Evolutionary conservation across 2,113 vertebrate species (phyloP), one percentile per base, ranked within the genome.

Genomic region (Silurus asotus): DNA sequence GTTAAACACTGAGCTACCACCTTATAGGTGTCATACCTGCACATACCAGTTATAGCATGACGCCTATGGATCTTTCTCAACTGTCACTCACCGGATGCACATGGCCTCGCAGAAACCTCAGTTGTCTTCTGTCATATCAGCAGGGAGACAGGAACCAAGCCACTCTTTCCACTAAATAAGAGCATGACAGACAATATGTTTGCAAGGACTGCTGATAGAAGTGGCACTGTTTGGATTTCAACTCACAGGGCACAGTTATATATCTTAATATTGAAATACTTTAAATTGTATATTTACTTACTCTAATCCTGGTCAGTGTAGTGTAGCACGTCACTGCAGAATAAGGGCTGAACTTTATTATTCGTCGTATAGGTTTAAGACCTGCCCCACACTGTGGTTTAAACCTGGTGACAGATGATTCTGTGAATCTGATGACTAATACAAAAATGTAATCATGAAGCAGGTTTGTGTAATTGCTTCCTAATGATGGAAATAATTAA

Each of bases 101-200:
- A 64, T 81, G 23, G 56, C 37, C 80, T 17, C 8, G 8, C 23
- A 65, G 80, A 65, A 49, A 25, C 6, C 61, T 49, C 20, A 53
- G 45, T 53, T 65, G 48, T 23, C 61, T 81, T 4, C 20, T 4
- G 8, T 53, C 61, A 65, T 65, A 65, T 65, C 61, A 82, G 48
- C 80, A 82, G 17, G 45, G 20, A 82, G 61, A 82, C 80, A 82
- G 48, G 45, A 81, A 64, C 59, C 79, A 81, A 81, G 23, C 79
- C 79, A 80, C 56, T 2, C 56, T 45, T 80, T 80, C 56, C 77
- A 81, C 59, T 81, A 81, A 81, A 81, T 81, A 51, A 81, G 59
- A 81, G 61, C 79, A 51, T 81, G 59, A 81, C 61, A 48, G 59
- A 81, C 61, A 48, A 81, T 81, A 45, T 64, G 79, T 14, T 81